phyloP scores from a whole-genome alignment of 2,797 vertebrate species.

The Lateolabrax maculatus region DNA sequence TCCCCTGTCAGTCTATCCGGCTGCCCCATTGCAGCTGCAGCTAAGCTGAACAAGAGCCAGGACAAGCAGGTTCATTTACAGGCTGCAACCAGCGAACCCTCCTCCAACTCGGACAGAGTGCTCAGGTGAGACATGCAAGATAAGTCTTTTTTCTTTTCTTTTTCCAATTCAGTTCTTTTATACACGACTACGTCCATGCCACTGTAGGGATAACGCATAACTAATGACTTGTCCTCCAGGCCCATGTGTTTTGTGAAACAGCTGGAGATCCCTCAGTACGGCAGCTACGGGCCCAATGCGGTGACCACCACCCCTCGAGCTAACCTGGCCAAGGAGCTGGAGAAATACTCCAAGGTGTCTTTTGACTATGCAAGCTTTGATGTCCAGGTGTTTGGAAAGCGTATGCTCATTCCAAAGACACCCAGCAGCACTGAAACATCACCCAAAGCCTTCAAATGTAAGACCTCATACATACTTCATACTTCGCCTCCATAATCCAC shows the following conservation, averaged over 20 bases:
- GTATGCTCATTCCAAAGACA: constrained; percentile 98
- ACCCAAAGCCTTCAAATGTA: constrained; percentile 99
- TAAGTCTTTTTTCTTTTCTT: neutral
- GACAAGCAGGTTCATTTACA: constrained; percentile 90
- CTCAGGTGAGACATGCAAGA: constrained; percentile 88
- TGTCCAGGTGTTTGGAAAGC: constrained; percentile 99
- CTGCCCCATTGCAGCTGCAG: constrained; percentile 96
- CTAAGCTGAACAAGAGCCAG: constrained; percentile 94
- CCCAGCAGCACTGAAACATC: constrained; percentile 93
- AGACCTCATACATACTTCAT: constrained; percentile 79
- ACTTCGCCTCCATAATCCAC: neutral
- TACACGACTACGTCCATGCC: neutral
- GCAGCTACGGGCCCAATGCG: constrained; percentile 93
- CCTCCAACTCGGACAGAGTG: constrained; percentile 94
- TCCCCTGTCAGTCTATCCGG: constrained; percentile 90
- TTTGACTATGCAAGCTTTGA: constrained; percentile 99
- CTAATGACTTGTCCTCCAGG: constrained; percentile 76
- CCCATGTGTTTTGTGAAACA: constrained; percentile 99
- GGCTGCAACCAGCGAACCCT: constrained; percentile 87
- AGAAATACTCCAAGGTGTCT: constrained; percentile 99
- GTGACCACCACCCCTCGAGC: constrained; percentile 94
- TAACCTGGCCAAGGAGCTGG: constrained; percentile 98
- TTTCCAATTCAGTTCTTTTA: neutral
- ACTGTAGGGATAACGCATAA: neutral
- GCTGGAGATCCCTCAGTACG: constrained; percentile 97